A percentile compares a stretch with the other conserved stretches of the same genome.
Evolutionary conservation across 2,113 vertebrate genomes (phyloP).

Genomic region (Charina bottae): DNA sequence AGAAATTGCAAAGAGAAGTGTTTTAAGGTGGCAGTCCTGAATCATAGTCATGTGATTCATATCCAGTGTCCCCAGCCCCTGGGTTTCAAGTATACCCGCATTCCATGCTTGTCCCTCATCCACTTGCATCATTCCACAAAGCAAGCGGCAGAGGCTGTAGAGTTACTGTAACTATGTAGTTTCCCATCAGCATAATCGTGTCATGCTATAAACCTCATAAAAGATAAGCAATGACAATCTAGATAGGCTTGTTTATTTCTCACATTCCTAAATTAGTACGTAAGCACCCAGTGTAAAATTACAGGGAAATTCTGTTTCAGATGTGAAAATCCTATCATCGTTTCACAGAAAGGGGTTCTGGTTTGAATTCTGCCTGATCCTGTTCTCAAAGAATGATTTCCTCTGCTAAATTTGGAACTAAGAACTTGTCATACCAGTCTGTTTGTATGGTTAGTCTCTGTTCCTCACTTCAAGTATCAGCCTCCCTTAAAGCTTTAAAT

Average conservation of each 20-base stretch:
- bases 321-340: not conserved
- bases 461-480: not conserved
- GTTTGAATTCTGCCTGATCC: not conserved
- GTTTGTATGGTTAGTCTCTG: not conserved
- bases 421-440: not conserved
- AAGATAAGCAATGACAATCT: not conserved
- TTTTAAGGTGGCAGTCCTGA: not conserved
- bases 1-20: not conserved
- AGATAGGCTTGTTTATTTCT: not conserved
- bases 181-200: not conserved
- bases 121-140: not conserved
- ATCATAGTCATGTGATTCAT: not conserved
- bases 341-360: not conserved
- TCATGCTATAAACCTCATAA: not conserved
- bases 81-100: not conserved
- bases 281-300: not conserved
- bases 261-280: not conserved
- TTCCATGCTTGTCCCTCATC: not conserved
- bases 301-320: not conserved
- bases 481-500: not conserved
- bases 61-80: not conserved
- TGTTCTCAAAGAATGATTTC: not conserved
- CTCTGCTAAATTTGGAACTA: not conserved
- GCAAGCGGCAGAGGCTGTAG: not conserved
- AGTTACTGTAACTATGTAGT: not conserved